These are phyloP conservation scores for Tiaroga cobitis DNA, from an alignment of 2,797 vertebrate species.

Conservation along the genomic window DNA sequence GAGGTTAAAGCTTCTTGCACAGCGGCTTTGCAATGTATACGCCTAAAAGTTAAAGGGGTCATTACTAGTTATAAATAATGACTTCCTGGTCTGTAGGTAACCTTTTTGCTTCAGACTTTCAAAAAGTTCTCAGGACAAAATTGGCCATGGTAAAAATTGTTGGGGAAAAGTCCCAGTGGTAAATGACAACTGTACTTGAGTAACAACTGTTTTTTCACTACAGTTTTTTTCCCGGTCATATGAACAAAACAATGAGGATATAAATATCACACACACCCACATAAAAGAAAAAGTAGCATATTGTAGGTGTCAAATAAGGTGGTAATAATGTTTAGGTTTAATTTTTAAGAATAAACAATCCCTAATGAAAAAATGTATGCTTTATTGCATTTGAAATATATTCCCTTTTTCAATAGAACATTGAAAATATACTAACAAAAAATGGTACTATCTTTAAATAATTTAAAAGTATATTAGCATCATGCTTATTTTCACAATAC, in stretches of 20 bases:
- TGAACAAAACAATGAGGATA: background rate
- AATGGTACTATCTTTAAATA: too few relatives aligned
- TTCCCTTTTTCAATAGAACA: too few relatives aligned
- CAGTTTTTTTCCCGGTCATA: background rate
- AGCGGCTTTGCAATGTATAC: background rate
- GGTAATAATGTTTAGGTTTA: background rate
- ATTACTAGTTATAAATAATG: background rate
- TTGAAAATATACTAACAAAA: too few relatives aligned
- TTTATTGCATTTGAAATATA: too few relatives aligned
- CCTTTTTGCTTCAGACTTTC: background rate
- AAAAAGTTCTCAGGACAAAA: background rate
- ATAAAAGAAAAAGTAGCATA: background rate
- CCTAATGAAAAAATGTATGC: too few relatives aligned
- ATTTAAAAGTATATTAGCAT: too few relatives aligned
- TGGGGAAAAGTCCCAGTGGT: background rate
- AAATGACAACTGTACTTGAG: background rate
- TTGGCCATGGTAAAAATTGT: background rate
- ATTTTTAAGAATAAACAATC: too few relatives aligned
- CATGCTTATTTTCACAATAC: too few relatives aligned
- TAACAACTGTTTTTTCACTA: background rate
- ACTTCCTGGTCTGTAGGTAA: background rate
- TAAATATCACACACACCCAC: background rate
- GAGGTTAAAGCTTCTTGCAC: background rate
- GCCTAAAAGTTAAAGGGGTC: background rate
- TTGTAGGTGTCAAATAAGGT: background rate